Evolutionary conservation across 1,140 invertebrate genomes (phyloP), one percentile per base, ranked within the genome.

Genomic region (Drosophila simulans): DNA sequence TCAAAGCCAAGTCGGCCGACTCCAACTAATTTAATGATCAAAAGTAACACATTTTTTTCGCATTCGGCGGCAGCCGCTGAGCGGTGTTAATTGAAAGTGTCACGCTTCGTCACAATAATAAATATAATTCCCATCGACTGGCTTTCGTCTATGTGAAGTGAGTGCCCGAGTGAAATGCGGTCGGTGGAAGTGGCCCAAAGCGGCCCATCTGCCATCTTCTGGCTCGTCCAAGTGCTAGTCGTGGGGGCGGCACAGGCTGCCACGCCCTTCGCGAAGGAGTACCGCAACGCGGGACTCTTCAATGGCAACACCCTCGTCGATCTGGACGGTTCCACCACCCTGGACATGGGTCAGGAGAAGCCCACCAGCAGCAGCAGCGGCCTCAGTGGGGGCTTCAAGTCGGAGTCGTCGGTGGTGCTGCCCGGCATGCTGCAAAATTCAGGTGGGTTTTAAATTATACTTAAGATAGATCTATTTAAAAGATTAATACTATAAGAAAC

Each of bases 261-360:
- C 65, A 73, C 71, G 13, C 80, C 84, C 27, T 89, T 89, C 59
- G 76, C 84, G n/a, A 89, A 88, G 72, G 83, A 89, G 56, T 88
- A 89, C 48, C 84, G 83, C 59, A 89, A 72, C 37, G 76, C 80
- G 53, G 83, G 76, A 7, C 68, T 80, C 43, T 80, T 64, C 37
- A 82, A 83, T 31, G 78, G 69, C 58, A 86, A 86, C 56, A 89
- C 76, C 2, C 72, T 88, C 8, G 75, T 80, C 43, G 80, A 88
- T 43, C 35, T 89, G 53, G 83, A 88, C 31, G 71, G 65, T 1
- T 77, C 80, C 43, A 84, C 84, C 15, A 89, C 84, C 3, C 40
- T 88, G 49, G 83, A 88, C 53, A 59, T 88, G 63, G 77, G 56
- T 7, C 52, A 45, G 13, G 84, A 89, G 11, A 84, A 88, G 60